Evolutionary conservation across 1,140 invertebrate species (phyloP).

Genomic region (Danaus plexippus): DNA sequence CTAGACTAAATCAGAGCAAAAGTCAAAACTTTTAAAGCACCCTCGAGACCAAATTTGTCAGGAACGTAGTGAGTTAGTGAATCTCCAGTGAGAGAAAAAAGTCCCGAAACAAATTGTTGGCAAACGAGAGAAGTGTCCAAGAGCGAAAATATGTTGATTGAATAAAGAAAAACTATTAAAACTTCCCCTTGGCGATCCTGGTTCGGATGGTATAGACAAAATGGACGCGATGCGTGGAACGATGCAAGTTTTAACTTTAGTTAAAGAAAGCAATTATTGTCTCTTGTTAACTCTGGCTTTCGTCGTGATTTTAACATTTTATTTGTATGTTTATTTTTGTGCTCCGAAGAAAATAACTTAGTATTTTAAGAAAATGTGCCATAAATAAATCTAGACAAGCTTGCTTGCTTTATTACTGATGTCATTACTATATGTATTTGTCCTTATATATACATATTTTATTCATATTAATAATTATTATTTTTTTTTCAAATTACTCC

Average conservation of each 20-base stretch:
- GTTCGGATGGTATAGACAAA: conserved; percentile 46
- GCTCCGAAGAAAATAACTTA: neutral
- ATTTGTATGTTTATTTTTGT: conserved; percentile 9
- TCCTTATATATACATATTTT: too few species aligned
- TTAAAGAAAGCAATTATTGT: conserved; percentile 28
- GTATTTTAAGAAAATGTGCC: conserved; percentile 8
- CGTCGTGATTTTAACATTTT: conserved; percentile 15
- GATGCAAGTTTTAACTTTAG: conserved; percentile 30
- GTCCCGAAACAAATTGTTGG: conserved; percentile 65
- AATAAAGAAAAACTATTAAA: conserved; percentile 72
- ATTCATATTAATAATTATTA: too few species aligned
- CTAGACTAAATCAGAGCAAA: conserved; percentile 48
- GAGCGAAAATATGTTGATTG: conserved; percentile 71
- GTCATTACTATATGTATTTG: too few species aligned
- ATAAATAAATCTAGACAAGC: conserved; percentile 8
- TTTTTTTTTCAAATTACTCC: too few species aligned
- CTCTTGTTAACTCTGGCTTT: conserved; percentile 26
- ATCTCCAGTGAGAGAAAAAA: conserved; percentile 46
- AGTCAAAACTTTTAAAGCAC: conserved; percentile 49
- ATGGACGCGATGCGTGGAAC: conserved; percentile 48
- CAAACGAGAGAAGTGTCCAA: conserved; percentile 66
- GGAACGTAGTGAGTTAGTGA: conserved; percentile 42
- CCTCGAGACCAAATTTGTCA: conserved; percentile 60
- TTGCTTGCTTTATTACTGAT: neutral
- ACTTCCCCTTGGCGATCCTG: conserved; percentile 56